These are phyloP conservation scores for Nycticorax nycticorax DNA, from an alignment of 2,113 vertebrate genomes.

Conservation along the genomic window DNA sequence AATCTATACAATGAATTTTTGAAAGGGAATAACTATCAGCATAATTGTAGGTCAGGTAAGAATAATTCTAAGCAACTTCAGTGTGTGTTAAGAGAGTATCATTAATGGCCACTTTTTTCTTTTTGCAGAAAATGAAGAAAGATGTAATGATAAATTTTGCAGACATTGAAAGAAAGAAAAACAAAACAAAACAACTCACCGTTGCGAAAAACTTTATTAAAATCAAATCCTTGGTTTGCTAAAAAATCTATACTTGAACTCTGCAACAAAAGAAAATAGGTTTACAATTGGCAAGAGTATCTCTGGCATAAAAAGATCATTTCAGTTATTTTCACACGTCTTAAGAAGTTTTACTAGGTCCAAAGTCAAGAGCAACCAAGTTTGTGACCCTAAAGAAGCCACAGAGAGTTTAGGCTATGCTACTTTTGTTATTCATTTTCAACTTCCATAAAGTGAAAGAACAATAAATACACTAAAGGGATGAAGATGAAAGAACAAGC, in stretches of 20 bases:
- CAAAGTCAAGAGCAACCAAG: background rate
- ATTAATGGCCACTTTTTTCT: background rate
- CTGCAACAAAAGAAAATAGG: constrained; percentile 76
- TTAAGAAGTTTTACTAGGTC: background rate
- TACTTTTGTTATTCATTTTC: background rate
- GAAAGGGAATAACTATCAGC: background rate
- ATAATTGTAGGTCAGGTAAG: background rate
- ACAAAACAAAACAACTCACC: constrained; percentile 77
- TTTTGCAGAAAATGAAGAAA: background rate
- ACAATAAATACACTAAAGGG: background rate
- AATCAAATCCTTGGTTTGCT: constrained; percentile 98
- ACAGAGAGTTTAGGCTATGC: background rate
- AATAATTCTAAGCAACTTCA: background rate
- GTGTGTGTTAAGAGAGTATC: background rate
- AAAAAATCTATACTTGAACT: constrained; percentile 99
- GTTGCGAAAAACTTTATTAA: constrained; percentile 97
- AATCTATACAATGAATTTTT: background rate
- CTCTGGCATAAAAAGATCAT: background rate
- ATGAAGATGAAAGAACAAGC: background rate
- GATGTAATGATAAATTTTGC: background rate
- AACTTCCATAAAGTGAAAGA: background rate
- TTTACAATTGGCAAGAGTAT: background rate
- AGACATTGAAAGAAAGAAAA: background rate
- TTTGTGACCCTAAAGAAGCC: background rate
- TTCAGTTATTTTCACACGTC: background rate